Percentiles rank a stretch among this genome's conserved stretches.
Evolutionary conservation across 2,113 vertebrate genomes (phyloP).

Genomic region (Tragelaphus imberbis): DNA sequence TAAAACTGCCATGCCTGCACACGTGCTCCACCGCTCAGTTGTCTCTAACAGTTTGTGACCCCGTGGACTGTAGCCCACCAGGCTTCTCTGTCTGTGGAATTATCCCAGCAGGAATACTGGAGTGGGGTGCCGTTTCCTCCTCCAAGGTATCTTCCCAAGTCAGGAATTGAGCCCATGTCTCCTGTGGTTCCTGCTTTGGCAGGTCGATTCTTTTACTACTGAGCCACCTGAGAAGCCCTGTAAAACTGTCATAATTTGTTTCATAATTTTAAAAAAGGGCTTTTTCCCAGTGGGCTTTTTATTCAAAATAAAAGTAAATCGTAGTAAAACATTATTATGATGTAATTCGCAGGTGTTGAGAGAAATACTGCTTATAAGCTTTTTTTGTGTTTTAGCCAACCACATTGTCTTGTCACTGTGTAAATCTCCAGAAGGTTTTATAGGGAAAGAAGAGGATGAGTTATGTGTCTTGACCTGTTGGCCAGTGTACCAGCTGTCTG

Average conservation of each 20-base stretch:
- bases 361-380: background rate
- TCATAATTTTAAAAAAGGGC: background rate
- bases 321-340: background rate
- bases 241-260: background rate
- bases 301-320: background rate
- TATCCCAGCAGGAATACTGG: background rate
- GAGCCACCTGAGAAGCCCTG: background rate
- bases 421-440: background rate
- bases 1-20: background rate
- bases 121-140: background rate
- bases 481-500: background rate
- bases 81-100: background rate
- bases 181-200: background rate
- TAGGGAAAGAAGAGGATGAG: background rate
- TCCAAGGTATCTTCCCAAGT: background rate
- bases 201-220: background rate
- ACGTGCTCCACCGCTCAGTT: fast-evolving
- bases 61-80: background rate
- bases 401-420: fast-evolving
- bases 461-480: background rate
- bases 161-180: background rate
- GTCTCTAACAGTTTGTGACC: fast-evolving
- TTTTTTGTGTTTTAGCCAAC: background rate
- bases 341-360: background rate
- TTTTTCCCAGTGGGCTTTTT: background rate